These are phyloP conservation scores for Cardiocondyla obscurior DNA, from an alignment of 1,140 invertebrate genomes.

Conservation along the genomic window DNA sequence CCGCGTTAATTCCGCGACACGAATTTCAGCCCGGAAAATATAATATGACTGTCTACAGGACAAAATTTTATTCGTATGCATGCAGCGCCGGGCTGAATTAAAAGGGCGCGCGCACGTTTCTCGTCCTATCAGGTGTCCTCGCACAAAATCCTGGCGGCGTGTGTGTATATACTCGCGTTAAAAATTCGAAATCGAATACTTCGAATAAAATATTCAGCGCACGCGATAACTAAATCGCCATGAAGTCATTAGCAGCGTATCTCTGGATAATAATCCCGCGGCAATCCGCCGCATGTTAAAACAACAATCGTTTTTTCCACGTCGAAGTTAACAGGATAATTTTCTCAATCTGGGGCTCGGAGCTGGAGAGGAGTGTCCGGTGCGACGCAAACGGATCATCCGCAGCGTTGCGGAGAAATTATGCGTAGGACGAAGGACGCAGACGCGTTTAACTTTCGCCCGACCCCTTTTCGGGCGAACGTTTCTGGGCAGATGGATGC, in stretches of 20 bases:
- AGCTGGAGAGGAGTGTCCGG: no score
- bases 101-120: not conserved
- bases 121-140: not conserved
- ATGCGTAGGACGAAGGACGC: not conserved
- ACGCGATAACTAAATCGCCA: not conserved
- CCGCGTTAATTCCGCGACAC: constrained; percentile 12
- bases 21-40: not conserved
- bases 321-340: not conserved
- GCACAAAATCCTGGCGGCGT: not conserved
- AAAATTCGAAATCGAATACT: not conserved
- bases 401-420: not conserved
- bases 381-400: constrained; percentile 1
- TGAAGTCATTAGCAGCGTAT: not conserved
- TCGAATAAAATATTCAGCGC: not conserved
- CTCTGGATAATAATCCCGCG: not conserved
- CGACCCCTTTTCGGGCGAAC: constrained; percentile 16
- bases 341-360: not conserved
- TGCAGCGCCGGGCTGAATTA: no score
- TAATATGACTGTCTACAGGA: no score
- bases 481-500: constrained; percentile 36
- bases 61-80: no score
- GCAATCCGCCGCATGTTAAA: not conserved
- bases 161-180: no score
- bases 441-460: constrained; percentile 22
- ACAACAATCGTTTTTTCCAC: not conserved